These are phyloP conservation scores for Lasioglossum vierecki DNA, from an alignment of 2,888 invertebrate species.

Conservation along the genomic window DNA sequence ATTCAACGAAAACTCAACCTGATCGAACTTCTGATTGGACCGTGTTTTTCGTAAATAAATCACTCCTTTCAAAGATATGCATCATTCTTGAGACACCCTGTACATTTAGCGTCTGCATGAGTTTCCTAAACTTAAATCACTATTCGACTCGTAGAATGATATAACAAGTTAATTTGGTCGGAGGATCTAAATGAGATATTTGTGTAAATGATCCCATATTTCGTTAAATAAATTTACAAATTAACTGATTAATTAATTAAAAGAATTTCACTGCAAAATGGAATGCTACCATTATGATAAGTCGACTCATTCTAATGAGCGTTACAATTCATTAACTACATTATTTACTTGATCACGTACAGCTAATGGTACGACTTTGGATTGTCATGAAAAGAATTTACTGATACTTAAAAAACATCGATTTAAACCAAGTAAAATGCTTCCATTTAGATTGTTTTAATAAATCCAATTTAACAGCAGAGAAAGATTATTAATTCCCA, in stretches of 20 bases:
- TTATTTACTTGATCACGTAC: background rate
- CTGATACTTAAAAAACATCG: background rate
- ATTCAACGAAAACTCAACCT: too few relatives aligned
- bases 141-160: background rate
- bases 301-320: background rate
- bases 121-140: background rate
- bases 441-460: background rate
- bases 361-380: background rate
- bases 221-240: background rate
- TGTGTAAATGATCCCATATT: background rate
- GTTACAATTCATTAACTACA: background rate
- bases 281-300: background rate
- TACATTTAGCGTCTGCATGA: background rate
- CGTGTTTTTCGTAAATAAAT: too few relatives aligned
- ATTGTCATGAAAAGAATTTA: background rate
- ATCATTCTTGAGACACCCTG: too few relatives aligned
- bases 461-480: background rate
- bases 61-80: too few relatives aligned
- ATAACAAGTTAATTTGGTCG: background rate
- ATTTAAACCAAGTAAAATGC: background rate
- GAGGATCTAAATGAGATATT: background rate
- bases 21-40: too few relatives aligned
- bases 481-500: background rate
- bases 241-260: background rate
- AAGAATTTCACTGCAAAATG: background rate